Percentiles rank a stretch among this genome's conserved stretches.
phyloP scores from a whole-genome alignment of 2,888 invertebrate genomes.

The Gari tellinella region DNA sequence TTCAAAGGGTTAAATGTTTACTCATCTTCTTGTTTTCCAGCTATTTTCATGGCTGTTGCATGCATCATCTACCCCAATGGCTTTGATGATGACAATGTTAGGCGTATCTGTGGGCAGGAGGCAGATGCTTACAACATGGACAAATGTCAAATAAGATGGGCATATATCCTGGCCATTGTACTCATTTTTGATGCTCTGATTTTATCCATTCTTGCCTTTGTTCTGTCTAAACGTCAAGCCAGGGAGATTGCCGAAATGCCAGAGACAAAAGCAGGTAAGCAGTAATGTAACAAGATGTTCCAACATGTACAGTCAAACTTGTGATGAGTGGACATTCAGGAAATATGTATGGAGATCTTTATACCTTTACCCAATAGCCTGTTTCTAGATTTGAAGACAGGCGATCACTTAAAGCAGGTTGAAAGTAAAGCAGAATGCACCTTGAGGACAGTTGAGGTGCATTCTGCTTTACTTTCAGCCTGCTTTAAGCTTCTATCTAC shows the following conservation, averaged over 20 bases:
- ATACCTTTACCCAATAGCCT: too few species aligned
- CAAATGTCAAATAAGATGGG: slow-evolving; percentile 91
- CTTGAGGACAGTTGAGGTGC: too few species aligned
- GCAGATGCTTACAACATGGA: slow-evolving; percentile 91
- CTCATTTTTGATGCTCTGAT: slow-evolving; percentile 93
- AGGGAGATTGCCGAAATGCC: slow-evolving; percentile 75
- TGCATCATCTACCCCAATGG: slow-evolving; percentile 96
- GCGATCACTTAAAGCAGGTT: too few species aligned
- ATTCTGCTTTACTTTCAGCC: too few species aligned
- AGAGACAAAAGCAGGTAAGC: slow-evolving; percentile 63
- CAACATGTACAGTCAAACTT: too few species aligned
- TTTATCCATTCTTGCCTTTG: slow-evolving; percentile 95
- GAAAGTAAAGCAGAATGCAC: too few species aligned
- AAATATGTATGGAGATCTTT: too few species aligned
- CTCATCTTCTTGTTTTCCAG: slow-evolving; percentile 86
- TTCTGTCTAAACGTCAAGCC: slow-evolving; percentile 93
- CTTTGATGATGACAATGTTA: slow-evolving; percentile 93
- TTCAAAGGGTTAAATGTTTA: too few species aligned
- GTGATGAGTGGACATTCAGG: too few species aligned
- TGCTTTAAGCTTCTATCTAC: too few species aligned
- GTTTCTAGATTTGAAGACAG: too few species aligned
- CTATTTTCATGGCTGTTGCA: slow-evolving; percentile 93
- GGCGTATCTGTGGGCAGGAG: slow-evolving; percentile 92
- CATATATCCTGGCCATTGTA: slow-evolving; percentile 95
- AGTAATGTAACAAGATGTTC: background rate